phyloP scores from a whole-genome alignment of 2,797 vertebrate species.

The Clarias laeviceps region DNA sequence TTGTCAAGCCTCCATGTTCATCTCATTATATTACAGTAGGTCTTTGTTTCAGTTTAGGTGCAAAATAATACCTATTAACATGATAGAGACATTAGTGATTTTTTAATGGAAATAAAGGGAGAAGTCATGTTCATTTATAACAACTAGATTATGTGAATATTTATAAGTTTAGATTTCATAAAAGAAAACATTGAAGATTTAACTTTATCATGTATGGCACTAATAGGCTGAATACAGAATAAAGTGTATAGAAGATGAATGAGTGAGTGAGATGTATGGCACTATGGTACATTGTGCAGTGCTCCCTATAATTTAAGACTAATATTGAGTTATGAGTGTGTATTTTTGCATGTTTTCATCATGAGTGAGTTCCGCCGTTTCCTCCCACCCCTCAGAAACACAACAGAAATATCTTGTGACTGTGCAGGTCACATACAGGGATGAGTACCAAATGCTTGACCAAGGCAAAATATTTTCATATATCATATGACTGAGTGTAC shows the following conservation, averaged over 20 bases:
- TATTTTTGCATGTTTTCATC: neutral
- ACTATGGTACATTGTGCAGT: neutral
- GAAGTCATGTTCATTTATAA: neutral
- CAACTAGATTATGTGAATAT: neutral
- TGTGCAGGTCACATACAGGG: neutral
- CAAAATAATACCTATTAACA: neutral
- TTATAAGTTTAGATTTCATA: neutral
- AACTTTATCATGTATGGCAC: neutral
- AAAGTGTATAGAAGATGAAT: too few relatives aligned
- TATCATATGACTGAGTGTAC: too few relatives aligned
- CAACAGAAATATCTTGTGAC: neutral
- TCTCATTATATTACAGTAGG: neutral
- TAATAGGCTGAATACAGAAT: too few relatives aligned
- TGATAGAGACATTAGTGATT: neutral
- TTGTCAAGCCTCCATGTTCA: neutral
- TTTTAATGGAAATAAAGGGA: neutral
- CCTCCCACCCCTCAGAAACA: neutral
- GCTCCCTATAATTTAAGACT: too few relatives aligned
- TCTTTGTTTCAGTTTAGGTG: neutral
- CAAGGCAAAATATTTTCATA: neutral
- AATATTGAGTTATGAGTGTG: neutral
- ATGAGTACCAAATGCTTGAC: neutral
- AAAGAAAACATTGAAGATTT: conserved; percentile 9
- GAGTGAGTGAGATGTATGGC: too few relatives aligned
- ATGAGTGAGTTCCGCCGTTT: neutral